These are phyloP conservation scores for Diaphora mendica DNA, from an alignment of 2,888 invertebrate species.

Conservation along the genomic window DNA sequence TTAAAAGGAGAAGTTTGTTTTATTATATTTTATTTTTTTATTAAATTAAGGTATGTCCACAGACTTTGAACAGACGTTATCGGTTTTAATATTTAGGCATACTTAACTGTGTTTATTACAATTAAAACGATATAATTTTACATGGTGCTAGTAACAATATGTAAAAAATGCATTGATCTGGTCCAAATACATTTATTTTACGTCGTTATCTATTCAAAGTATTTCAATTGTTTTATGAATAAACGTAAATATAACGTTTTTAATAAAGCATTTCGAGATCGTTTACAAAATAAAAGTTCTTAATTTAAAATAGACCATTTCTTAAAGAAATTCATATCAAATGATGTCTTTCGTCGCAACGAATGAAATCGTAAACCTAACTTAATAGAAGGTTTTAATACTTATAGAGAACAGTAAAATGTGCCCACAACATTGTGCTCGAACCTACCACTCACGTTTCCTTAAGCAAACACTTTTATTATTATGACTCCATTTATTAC, in stretches of 20 bases:
- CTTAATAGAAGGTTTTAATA: conserved; percentile 42
- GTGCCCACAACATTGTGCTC: conserved; percentile 34
- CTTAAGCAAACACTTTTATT: conserved; percentile 50
- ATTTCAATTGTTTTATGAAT: not conserved
- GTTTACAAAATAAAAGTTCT: conserved; percentile 9
- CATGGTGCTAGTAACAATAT: too few relatives aligned
- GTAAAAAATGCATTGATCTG: too few relatives aligned
- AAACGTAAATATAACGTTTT: too few relatives aligned
- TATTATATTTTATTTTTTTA: too few relatives aligned
- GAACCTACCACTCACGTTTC: conserved; percentile 43
- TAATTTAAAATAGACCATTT: conserved; percentile 17
- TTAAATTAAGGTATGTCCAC: too few relatives aligned
- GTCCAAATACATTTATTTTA: not conserved
- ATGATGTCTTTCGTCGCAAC: conserved; percentile 30
- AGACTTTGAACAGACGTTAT: too few relatives aligned
- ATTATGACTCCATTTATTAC: conserved; percentile 48
- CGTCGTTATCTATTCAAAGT: not conserved
- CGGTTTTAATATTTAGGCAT: too few relatives aligned
- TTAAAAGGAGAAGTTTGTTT: too few relatives aligned
- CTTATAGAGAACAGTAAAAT: conserved; percentile 45
- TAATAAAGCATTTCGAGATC: too few relatives aligned
- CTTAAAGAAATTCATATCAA: conserved; percentile 31
- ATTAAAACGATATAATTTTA: too few relatives aligned
- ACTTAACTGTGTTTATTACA: too few relatives aligned
- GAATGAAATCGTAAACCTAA: conserved; percentile 45